phyloP scores from a whole-genome alignment of 2,888 invertebrate species.

The Gari tellinella region DNA sequence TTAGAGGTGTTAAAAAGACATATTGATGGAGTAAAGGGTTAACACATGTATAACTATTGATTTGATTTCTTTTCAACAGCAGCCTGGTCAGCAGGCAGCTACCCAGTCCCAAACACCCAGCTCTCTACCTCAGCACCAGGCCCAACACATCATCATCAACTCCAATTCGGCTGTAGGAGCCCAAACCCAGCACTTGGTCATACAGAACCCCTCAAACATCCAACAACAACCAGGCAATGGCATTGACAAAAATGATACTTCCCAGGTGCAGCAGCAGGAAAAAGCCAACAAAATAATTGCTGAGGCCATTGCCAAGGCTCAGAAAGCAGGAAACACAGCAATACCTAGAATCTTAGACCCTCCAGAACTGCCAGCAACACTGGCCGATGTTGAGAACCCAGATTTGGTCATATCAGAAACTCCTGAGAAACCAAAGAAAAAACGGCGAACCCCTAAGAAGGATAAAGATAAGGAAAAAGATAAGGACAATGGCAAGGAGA shows the following conservation, averaged over 20 bases:
- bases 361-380: slow-evolving; percentile 68
- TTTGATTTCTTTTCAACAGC: too few relatives aligned
- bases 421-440: slow-evolving; percentile 43
- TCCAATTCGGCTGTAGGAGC: slow-evolving; percentile 19
- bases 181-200: slow-evolving; percentile 26
- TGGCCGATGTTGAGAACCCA: slow-evolving; percentile 63
- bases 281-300: slow-evolving; percentile 77
- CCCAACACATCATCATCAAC: slow-evolving; percentile 37
- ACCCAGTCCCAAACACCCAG: slow-evolving; percentile 1
- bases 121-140: slow-evolving; percentile 22
- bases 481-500: slow-evolving; percentile 43
- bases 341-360: slow-evolving; percentile 61
- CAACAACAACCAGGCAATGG: slow-evolving; percentile 22
- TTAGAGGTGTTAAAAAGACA: too few relatives aligned
- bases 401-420: slow-evolving; percentile 18
- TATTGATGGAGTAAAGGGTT: too few relatives aligned
- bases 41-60: too few relatives aligned
- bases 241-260: slow-evolving; percentile 6
- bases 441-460: slow-evolving; percentile 60
- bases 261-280: slow-evolving; percentile 60
- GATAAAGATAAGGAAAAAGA: slow-evolving; percentile 50
- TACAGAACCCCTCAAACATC: slow-evolving; percentile 32
- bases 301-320: slow-evolving; percentile 77
- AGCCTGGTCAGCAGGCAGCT: slow-evolving; percentile 17
- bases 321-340: slow-evolving; percentile 58